Conservation (phyloP, 1,140 invertebrate genomes). For the Drosophila ercepeae region DNA sequence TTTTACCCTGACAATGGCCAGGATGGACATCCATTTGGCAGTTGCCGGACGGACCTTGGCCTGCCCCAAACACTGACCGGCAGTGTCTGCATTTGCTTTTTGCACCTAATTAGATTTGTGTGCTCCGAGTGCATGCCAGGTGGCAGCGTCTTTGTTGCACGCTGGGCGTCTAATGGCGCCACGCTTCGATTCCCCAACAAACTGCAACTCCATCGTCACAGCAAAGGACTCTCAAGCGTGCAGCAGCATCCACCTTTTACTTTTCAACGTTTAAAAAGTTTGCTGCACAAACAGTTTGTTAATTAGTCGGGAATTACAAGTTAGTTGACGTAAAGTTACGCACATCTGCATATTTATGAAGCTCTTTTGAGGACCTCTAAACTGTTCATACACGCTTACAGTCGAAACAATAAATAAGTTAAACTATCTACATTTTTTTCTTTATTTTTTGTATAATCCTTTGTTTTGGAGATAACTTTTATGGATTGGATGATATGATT, state of each 20-base stretch:
- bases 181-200: background rate
- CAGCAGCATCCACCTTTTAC: slow-evolving; percentile 12
- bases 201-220: slow-evolving; percentile 2
- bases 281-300: slow-evolving; percentile 36
- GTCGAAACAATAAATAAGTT: background rate
- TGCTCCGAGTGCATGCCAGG: slow-evolving; percentile 17
- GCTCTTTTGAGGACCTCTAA: background rate
- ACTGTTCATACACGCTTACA: background rate
- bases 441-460: too few relatives aligned
- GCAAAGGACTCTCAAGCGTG: background rate
- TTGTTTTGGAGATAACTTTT: too few relatives aligned
- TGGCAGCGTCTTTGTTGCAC: slow-evolving; percentile 59
- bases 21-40: slow-evolving; percentile 14
- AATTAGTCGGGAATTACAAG: slow-evolving; percentile 36
- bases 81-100: background rate
- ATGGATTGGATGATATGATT: too few relatives aligned
- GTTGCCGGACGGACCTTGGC: slow-evolving; percentile 15
- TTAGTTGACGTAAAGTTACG: slow-evolving; percentile 20
- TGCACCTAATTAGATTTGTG: slow-evolving; percentile 64
- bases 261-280: slow-evolving; percentile 48
- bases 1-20: slow-evolving; percentile 23
- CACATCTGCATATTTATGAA: slow-evolving; percentile 1
- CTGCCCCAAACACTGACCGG: slow-evolving; percentile 5
- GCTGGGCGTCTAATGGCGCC: slow-evolving; percentile 60
- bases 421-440: too few relatives aligned